Conservation (phyloP, 2,888 invertebrate genomes). For the Tinea semifulvella region DNA sequence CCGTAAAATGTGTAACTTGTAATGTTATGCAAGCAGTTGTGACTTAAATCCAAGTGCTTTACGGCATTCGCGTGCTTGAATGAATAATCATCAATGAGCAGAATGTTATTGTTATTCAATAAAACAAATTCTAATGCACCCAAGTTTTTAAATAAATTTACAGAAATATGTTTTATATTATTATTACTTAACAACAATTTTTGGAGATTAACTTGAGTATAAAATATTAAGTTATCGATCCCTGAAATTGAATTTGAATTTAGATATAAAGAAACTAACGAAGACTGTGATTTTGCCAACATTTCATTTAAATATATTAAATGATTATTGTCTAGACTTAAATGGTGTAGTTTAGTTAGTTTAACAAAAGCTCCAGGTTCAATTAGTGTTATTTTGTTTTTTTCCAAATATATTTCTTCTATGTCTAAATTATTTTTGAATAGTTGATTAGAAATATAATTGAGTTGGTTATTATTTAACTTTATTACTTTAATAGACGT, state of each 20-base stretch:
- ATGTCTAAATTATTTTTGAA: conserved; percentile 80
- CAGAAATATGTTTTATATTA: conserved; percentile 74
- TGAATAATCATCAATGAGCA: conserved; percentile 81
- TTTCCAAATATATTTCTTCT: conserved; percentile 85
- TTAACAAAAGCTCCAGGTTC: conserved; percentile 81
- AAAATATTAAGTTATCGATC: conserved; percentile 78
- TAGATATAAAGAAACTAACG: conserved; percentile 24
- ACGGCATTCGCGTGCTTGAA: conserved; percentile 80
- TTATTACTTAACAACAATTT: conserved; percentile 86
- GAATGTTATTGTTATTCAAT: conserved; percentile 81
- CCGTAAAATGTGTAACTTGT: conserved; percentile 79
- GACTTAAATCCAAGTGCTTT: conserved; percentile 80
- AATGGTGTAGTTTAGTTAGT: conserved; percentile 78
- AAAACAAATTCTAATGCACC: conserved; percentile 78
- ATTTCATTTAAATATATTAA: conserved; percentile 80
- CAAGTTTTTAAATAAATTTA: conserved; percentile 78
- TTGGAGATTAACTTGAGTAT: conserved; percentile 81
- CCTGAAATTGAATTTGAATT: conserved; percentile 73
- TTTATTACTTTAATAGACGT: conserved; percentile 79
- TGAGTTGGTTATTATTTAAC: conserved; percentile 84
- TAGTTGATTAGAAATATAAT: conserved; percentile 75
- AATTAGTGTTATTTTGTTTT: conserved; percentile 83
- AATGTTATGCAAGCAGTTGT: conserved; percentile 76
- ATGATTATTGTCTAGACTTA: conserved; percentile 84
- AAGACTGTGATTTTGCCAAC: conserved; percentile 68